Percentiles rank a stretch among this genome's conserved stretches.
Evolutionary conservation across 2,888 invertebrate species (phyloP).

Genomic region (Sphaerophoria rueppellii): DNA sequence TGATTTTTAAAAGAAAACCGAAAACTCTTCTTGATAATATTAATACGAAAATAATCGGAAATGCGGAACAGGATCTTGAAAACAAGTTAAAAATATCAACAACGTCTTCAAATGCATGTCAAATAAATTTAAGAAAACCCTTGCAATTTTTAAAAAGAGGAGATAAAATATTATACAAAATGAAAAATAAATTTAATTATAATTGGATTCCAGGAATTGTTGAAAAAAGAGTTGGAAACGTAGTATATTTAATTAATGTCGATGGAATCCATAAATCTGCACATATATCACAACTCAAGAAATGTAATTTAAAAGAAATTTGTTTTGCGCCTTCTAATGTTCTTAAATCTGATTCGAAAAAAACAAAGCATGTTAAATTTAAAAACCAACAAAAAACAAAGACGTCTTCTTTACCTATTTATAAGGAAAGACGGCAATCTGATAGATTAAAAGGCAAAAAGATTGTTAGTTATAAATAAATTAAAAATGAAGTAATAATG

Average conservation of each 20-base stretch:
- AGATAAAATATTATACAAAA: neutral
- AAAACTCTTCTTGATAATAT: neutral
- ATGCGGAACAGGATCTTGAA: neutral
- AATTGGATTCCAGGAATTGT: constrained; percentile 1
- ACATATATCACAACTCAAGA: no score
- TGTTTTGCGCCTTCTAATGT: no score
- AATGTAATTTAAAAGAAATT: no score
- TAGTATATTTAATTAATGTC: neutral
- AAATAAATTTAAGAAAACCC: neutral
- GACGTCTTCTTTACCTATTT: no score
- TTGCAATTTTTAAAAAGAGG: neutral
- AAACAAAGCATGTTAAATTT: no score
- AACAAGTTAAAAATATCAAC: neutral
- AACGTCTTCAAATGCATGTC: neutral
- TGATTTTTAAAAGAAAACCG: neutral
- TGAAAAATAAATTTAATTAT: neutral
- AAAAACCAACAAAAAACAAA: no score
- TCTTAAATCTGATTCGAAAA: no score
- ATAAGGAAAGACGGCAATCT: no score
- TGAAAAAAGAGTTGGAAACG: neutral
- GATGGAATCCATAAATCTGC: no score
- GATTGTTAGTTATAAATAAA: no score
- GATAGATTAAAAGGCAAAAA: no score
- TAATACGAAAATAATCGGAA: neutral
- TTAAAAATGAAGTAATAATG: no score